These are phyloP conservation scores for Paratrypauchen microcephalus DNA, from an alignment of 2,797 vertebrate genomes.

Conservation along the genomic window DNA sequence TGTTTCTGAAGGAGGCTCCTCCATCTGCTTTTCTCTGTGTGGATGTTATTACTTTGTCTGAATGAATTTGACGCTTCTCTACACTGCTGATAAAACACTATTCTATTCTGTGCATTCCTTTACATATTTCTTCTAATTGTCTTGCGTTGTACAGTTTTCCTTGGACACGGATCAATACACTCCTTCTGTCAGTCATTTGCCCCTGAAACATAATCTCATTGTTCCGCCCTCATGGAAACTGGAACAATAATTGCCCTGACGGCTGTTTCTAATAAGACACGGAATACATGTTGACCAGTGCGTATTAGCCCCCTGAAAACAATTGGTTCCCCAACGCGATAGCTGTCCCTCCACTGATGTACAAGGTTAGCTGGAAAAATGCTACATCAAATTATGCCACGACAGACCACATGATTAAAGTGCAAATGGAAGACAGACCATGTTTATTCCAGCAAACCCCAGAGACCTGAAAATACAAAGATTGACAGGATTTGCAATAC, in stretches of 20 bases:
- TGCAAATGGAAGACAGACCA: conserved; percentile 42
- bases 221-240: conserved; percentile 47
- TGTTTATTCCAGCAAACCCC: conserved; percentile 34
- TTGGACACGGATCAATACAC: conserved; percentile 40
- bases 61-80: background rate
- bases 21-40: no score
- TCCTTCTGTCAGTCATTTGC: conserved; percentile 44
- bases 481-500: conserved; percentile 48
- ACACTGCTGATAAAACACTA: background rate
- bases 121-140: background rate
- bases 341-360: conserved; percentile 29
- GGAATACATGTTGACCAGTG: conserved; percentile 35
- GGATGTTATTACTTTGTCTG: no score
- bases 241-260: conserved; percentile 43
- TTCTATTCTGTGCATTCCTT: background rate
- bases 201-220: conserved; percentile 55
- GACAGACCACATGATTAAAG: conserved; percentile 44
- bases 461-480: conserved; percentile 26
- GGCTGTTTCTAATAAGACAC: conserved; percentile 47
- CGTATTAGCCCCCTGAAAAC: conserved; percentile 27
- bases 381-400: conserved; percentile 31
- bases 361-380: conserved; percentile 49
- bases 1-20: no score
- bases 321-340: conserved; percentile 14
- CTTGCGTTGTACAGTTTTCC: conserved; percentile 2